Conservation (phyloP, 1,140 invertebrate species). For the Ooceraea biroi region DNA sequence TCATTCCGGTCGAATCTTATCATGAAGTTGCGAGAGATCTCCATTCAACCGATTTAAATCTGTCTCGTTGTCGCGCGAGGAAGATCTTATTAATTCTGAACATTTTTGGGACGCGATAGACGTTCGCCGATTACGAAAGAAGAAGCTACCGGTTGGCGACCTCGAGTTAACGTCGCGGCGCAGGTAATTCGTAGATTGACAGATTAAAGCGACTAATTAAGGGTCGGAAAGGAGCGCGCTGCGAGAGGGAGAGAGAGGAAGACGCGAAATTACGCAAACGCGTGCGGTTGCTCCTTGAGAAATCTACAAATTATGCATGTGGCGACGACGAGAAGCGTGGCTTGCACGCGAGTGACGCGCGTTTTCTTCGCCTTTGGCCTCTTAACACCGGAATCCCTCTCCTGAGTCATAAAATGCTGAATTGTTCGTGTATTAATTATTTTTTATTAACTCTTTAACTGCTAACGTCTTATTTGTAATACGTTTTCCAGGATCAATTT, state of each 20-base stretch:
- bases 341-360: slow-evolving; percentile 41
- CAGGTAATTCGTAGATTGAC: slow-evolving; percentile 65
- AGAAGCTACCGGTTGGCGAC: slow-evolving; percentile 33
- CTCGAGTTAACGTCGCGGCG: slow-evolving; percentile 58
- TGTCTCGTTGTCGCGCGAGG: no score
- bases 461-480: not conserved
- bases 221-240: slow-evolving; percentile 1
- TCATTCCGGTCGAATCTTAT: no score
- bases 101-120: not conserved
- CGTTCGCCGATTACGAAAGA: not conserved
- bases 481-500: not conserved
- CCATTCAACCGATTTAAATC: no score
- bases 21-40: no score
- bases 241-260: slow-evolving; percentile 36
- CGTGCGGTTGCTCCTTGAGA: slow-evolving; percentile 62
- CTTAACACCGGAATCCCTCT: not conserved
- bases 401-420: not conserved
- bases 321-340: slow-evolving; percentile 39
- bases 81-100: no score
- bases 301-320: slow-evolving; percentile 68
- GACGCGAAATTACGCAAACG: slow-evolving; percentile 65
- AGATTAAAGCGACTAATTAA: slow-evolving; percentile 76
- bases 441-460: slow-evolving; percentile 9
- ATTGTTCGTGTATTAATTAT: not conserved
- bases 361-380: slow-evolving; percentile 53